These are phyloP conservation scores for Teleogryllus occipitalis DNA, from an alignment of 1,140 invertebrate species.

Conservation along the genomic window DNA sequence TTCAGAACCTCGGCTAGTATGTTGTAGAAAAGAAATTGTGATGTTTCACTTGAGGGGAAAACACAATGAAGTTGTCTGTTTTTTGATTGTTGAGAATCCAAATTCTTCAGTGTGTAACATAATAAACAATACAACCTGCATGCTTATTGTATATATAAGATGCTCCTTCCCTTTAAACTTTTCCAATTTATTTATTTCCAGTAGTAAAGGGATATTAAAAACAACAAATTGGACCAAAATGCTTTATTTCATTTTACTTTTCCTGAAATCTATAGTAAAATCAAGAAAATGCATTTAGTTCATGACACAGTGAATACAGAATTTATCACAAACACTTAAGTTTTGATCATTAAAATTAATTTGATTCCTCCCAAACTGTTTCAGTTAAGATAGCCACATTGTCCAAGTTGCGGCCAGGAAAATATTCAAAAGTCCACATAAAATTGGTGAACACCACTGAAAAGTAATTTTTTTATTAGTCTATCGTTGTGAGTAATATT, in stretches of 20 bases:
- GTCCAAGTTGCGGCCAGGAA: conserved; percentile 54
- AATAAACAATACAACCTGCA: background rate
- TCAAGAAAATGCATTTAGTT: no score
- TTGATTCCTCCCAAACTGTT: conserved; percentile 54
- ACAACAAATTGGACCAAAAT: no score
- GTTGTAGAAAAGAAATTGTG: background rate
- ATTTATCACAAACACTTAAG: no score
- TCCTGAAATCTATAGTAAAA: no score
- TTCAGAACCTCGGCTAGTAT: background rate
- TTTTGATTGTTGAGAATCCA: background rate
- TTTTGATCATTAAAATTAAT: no score
- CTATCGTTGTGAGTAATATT: background rate
- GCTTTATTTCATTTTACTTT: no score
- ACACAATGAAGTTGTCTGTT: background rate
- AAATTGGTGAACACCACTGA: conserved; percentile 59
- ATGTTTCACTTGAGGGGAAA: background rate
- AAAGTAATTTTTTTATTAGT: conserved; percentile 27
- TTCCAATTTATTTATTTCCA: background rate
- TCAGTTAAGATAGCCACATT: conserved; percentile 69
- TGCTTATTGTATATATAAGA: background rate
- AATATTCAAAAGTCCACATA: conserved; percentile 69
- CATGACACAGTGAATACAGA: no score
- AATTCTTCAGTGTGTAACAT: background rate
- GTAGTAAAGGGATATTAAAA: no score
- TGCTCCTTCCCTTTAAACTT: background rate